These are phyloP conservation scores for Drosophila chauvacae DNA, from an alignment of 1,140 invertebrate species.

Conservation along the genomic window DNA sequence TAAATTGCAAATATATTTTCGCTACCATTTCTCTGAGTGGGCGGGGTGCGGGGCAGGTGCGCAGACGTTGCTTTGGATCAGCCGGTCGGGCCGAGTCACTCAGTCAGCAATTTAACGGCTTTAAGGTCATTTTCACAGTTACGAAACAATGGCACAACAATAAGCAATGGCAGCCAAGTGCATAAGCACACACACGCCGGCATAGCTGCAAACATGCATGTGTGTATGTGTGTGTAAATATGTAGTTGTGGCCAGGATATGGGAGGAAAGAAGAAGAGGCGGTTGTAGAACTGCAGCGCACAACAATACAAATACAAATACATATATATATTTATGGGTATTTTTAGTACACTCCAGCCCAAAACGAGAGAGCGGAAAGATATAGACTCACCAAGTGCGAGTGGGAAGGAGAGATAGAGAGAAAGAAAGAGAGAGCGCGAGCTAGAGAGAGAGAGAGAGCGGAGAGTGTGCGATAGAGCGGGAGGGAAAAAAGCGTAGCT, in stretches of 20 bases:
- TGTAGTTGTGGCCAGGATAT: slow-evolving; percentile 16
- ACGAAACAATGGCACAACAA: slow-evolving; percentile 77
- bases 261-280: slow-evolving; percentile 18
- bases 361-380: slow-evolving; percentile 25
- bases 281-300: slow-evolving; percentile 29
- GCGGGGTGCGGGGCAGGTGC: slow-evolving; percentile 23
- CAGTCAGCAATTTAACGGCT: slow-evolving; percentile 78
- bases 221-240: not conserved
- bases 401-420: slow-evolving; percentile 18
- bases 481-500: slow-evolving; percentile 51
- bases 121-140: slow-evolving; percentile 81
- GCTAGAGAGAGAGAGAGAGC: slow-evolving; percentile 21
- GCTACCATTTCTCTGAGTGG: slow-evolving; percentile 7
- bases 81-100: slow-evolving; percentile 53
- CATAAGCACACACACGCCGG: slow-evolving; percentile 18
- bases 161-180: slow-evolving; percentile 72
- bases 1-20: not conserved
- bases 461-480: slow-evolving; percentile 6
- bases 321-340: slow-evolving; percentile 56
- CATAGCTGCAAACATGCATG: not conserved
- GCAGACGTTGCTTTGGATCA: slow-evolving; percentile 55
- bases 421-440: slow-evolving; percentile 12
- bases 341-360: slow-evolving; percentile 61
- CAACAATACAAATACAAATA: slow-evolving; percentile 30
- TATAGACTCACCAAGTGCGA: slow-evolving; percentile 17